These are phyloP conservation scores for Dascyllus trimaculatus DNA, from an alignment of 2,113 vertebrate genomes.

Conservation along the genomic window DNA sequence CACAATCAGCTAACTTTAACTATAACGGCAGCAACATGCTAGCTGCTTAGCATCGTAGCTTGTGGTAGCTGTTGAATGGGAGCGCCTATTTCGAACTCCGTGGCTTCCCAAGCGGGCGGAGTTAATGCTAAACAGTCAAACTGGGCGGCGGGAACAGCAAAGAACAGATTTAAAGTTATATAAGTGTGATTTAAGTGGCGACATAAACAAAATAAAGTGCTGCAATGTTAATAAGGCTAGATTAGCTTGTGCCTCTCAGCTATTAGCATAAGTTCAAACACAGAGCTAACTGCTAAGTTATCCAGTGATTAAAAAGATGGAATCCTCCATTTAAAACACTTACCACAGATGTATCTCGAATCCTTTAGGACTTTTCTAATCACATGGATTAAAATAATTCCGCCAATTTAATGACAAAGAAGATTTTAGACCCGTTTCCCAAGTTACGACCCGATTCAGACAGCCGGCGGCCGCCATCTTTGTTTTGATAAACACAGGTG, in stretches of 20 bases:
- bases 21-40: neutral
- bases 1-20: fast-evolving
- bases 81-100: neutral
- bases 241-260: too few relatives aligned
- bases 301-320: too few relatives aligned
- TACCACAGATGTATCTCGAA: too few relatives aligned
- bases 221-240: too few relatives aligned
- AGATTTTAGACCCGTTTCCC: neutral
- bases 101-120: neutral
- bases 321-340: too few relatives aligned
- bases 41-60: neutral
- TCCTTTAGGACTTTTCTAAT: neutral
- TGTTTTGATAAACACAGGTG: neutral
- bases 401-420: neutral
- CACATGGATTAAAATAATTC: too few relatives aligned
- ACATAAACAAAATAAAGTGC: too few relatives aligned
- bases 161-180: too few relatives aligned
- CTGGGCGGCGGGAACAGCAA: too few relatives aligned
- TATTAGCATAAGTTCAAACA: too few relatives aligned
- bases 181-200: too few relatives aligned
- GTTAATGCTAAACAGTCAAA: neutral
- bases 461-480: conserved; percentile 2
- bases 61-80: neutral
- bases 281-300: too few relatives aligned
- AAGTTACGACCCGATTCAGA: neutral